phyloP scores from a whole-genome alignment of 2,797 vertebrate species.

The Novumbra hubbsi region DNA sequence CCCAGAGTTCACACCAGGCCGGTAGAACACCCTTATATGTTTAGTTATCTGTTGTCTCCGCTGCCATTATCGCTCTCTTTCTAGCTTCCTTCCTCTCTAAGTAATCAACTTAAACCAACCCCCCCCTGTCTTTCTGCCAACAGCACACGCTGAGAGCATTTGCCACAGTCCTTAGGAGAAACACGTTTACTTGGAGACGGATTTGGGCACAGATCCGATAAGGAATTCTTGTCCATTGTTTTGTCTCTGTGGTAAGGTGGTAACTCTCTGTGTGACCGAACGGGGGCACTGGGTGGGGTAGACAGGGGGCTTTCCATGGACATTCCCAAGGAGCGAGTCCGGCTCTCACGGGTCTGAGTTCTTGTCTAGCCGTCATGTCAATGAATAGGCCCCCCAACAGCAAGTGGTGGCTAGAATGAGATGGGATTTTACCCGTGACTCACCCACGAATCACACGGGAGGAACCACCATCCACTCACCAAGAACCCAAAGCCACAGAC shows the following conservation, averaged over 20 bases:
- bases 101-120: neutral
- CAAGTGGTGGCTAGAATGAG: constrained; percentile 1
- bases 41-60: constrained; percentile 37
- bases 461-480: constrained; percentile 38
- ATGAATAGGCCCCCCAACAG: constrained; percentile 8
- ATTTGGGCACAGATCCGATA: constrained; percentile 7
- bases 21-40: constrained; percentile 39
- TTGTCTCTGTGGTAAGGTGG: neutral
- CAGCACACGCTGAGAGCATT: constrained; percentile 5
- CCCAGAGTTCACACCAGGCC: constrained; percentile 32
- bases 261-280: constrained; percentile 15
- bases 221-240: neutral
- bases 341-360: constrained; percentile 23
- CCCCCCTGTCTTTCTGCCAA: neutral
- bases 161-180: constrained; percentile 10
- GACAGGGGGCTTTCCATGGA: constrained; percentile 6
- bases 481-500: constrained; percentile 16
- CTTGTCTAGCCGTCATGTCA: constrained; percentile 28
- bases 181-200: neutral
- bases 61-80: constrained; percentile 39
- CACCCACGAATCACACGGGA: constrained; percentile 43
- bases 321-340: constrained; percentile 40
- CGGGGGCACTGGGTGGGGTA: neutral
- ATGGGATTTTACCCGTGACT: constrained; percentile 54
- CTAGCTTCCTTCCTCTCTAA: constrained; percentile 50